Base-by-base conservation (phyloP, 2,888 invertebrate genomes). In the Sarcophaga caerulescens region DNA sequence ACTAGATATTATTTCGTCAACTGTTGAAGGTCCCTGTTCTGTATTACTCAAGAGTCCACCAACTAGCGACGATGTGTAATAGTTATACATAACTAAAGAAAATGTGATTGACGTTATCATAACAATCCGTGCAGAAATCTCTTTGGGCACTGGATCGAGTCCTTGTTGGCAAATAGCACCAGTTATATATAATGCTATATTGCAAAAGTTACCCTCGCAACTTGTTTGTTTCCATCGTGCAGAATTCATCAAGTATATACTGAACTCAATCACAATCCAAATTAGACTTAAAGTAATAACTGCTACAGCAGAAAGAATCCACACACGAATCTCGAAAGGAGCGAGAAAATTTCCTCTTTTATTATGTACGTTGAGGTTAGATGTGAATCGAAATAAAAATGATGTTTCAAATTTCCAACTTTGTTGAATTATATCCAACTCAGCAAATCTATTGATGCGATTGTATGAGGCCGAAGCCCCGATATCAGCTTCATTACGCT, bases 31-130 rank as follows among this genome's bases (percentile, higher is more conserved):
- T 0, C 93, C 93, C 59, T 89, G 89, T 44, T 89, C 90, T 10
- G 90, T 89, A n/a, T 90, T 91, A 63, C 91, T 92, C 0, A 93
- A 83, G 21, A 93, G 85, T 5, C 92, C 92, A n/a, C 93, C 92
- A 60, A 93, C 93, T 1, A 93, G 91, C 0, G 93, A 92, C 10
- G 93, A 93, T 5, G 93, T 93, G 73, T 93, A 93, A 85, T 91
- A 93, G 70, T 93, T 93, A 25, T 92, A 93, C 89, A 93, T 89
- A 11, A 93, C 88, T 14, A 93, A 69, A 0, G 92, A 91, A 73
- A 91, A 92, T 3, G 91, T 21, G 63, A 92, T 90, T 17, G 91
- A 84, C 0, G 91, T 90, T 4, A 92, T 87, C 0, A 90, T 88
- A 17, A 92, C 88, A 5, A 90, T 90, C 4, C 92, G 91, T 0